A percentile compares a stretch with the other conserved stretches of the same genome.
Evolutionary conservation across 37 sponge, comb jelly and placozoan genomes (phyloP).

Genomic region (Spongilla lacustris): DNA sequence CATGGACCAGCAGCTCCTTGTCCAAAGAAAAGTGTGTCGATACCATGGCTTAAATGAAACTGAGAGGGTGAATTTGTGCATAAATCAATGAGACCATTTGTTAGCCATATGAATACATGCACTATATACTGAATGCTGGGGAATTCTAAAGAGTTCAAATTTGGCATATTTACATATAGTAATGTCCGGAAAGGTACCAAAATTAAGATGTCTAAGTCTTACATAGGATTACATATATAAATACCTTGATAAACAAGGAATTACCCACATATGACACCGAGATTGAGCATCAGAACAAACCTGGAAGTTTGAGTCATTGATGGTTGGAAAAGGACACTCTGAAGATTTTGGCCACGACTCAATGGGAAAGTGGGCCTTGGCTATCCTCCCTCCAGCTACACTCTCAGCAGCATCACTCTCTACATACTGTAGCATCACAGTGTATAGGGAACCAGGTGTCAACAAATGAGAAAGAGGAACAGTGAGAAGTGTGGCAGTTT

Average conservation of each 20-base stretch:
- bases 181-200: no score
- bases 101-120: no score
- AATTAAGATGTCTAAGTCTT: no score
- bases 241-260: neutral
- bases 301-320: conserved; percentile 65
- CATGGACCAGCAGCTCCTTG: conserved; percentile 26
- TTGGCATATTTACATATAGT: no score
- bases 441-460: conserved; percentile 44
- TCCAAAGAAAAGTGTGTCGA: conserved; percentile 65
- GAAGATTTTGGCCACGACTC: conserved; percentile 63
- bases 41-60: conserved; percentile 52
- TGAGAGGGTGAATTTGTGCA: neutral
- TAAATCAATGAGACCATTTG: neutral
- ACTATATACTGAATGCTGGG: no score
- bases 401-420: conserved; percentile 25
- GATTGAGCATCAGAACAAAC: neutral
- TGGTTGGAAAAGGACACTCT: conserved; percentile 70
- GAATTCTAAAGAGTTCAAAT: no score
- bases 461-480: conserved; percentile 27
- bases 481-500: conserved; percentile 36
- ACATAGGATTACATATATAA: no score
- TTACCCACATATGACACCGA: neutral
- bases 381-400: conserved; percentile 51
- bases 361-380: conserved; percentile 59
- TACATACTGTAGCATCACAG: conserved; percentile 50